Percentiles rank a stretch among this genome's conserved stretches.
Conservation (phyloP, 2,797 vertebrate species). For the Distichodus sexfasciatus region DNA sequence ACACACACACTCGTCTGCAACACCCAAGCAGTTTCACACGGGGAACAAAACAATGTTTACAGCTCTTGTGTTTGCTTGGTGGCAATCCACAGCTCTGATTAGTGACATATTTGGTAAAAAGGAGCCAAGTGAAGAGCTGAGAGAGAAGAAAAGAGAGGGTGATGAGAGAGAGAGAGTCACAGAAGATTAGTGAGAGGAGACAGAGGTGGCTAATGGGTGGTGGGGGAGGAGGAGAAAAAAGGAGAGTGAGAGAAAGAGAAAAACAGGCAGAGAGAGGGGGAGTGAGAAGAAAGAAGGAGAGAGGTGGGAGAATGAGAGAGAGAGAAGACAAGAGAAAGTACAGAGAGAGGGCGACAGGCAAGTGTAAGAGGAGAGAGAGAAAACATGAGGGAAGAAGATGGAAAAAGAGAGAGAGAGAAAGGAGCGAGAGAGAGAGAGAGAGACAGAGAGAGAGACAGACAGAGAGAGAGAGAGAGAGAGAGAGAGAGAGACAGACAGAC, state of each 20-base stretch:
- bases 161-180: no score
- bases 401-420: no score
- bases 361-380: no score
- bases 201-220: no score
- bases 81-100: constrained; percentile 8
- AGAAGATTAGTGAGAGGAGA: no score
- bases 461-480: background rate
- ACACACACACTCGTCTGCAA: background rate
- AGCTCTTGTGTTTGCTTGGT: background rate
- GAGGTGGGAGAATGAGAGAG: background rate
- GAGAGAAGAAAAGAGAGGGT: background rate
- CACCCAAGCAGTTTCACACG: constrained; percentile 5
- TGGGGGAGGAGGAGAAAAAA: background rate
- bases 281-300: background rate
- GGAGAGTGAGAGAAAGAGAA: background rate
- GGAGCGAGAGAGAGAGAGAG: background rate
- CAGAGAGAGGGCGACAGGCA: no score
- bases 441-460: background rate
- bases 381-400: no score
- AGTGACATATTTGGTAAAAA: constrained; percentile 21
- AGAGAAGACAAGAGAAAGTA: no score
- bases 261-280: no score
- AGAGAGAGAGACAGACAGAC: background rate
- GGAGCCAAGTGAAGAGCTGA: background rate
- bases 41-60: constrained; percentile 31